These are phyloP conservation scores for Campoletis raptor DNA, from an alignment of 2,888 invertebrate genomes.

Conservation along the genomic window DNA sequence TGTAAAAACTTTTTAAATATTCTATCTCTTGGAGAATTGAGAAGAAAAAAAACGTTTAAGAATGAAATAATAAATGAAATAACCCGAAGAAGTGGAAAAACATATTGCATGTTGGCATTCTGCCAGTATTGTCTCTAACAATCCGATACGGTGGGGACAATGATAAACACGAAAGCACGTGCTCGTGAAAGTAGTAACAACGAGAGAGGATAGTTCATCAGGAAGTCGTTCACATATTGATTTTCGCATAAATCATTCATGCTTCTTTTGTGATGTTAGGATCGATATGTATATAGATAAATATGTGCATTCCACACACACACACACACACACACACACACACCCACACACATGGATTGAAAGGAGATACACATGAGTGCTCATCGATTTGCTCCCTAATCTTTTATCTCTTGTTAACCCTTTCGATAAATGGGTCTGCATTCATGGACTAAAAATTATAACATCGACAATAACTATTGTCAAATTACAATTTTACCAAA, in stretches of 20 bases:
- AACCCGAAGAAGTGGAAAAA: background rate
- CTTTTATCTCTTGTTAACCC: constrained; percentile 10
- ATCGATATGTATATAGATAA: constrained; percentile 68
- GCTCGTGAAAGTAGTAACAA: constrained; percentile 59
- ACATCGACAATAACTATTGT: background rate
- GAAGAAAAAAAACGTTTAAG: background rate
- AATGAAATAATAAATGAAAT: background rate
- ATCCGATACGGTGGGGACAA: constrained; percentile 15
- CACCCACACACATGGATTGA: constrained; percentile 41
- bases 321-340: constrained; percentile 44
- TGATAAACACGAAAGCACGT: constrained; percentile 61
- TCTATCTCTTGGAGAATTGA: background rate
- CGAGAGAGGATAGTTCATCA: constrained; percentile 60
- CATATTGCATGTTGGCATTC: background rate
- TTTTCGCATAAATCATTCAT: constrained; percentile 76
- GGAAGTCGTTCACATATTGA: constrained; percentile 77
- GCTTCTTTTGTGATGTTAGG: constrained; percentile 60
- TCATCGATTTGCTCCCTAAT: constrained; percentile 38
- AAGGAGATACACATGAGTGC: constrained; percentile 5
- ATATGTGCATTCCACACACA: constrained; percentile 3
- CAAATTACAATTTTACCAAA: background rate
- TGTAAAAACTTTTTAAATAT: background rate
- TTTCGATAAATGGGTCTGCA: background rate
- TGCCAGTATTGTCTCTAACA: background rate
- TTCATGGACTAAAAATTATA: background rate